phyloP scores from a whole-genome alignment of 2,888 invertebrate genomes.

The Agrotis clavis region DNA sequence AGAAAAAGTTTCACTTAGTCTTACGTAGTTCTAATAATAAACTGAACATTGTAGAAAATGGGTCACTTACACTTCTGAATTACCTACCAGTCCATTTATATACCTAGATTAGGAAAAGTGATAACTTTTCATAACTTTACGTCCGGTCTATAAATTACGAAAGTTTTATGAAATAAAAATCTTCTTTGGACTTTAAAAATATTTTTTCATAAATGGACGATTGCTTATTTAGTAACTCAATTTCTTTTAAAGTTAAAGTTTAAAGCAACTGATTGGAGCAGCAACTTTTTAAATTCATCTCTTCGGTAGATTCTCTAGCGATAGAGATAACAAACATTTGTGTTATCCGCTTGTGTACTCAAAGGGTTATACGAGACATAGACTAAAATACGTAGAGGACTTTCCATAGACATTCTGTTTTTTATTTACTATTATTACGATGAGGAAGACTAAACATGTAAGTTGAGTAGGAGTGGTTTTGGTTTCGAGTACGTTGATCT shows the following conservation, averaged over 20 bases:
- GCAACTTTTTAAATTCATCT: too few relatives aligned
- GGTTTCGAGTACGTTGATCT: neutral
- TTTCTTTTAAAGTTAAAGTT: too few relatives aligned
- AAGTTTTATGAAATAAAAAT: conserved; percentile 10
- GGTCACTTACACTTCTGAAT: conserved; percentile 12
- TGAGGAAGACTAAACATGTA: conserved; percentile 14
- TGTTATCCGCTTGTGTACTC: conserved; percentile 73
- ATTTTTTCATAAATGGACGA: too few relatives aligned
- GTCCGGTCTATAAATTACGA: too few relatives aligned
- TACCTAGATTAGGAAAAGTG: neutral
- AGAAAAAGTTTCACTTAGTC: neutral
- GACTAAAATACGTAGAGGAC: conserved; percentile 40
- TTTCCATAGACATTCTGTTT: conserved; percentile 31
- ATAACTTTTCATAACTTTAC: too few relatives aligned
- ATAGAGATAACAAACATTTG: conserved; percentile 66
- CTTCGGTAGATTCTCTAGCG: conserved; percentile 52
- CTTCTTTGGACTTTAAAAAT: neutral
- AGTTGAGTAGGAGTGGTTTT: neutral
- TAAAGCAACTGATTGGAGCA: too few relatives aligned
- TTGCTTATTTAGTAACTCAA: too few relatives aligned
- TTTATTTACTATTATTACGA: conserved; percentile 31
- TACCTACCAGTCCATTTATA: neutral
- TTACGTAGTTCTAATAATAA: conserved; percentile 12
- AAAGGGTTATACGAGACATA: conserved; percentile 46
- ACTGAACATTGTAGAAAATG: conserved; percentile 23